Percentiles rank a stretch among this genome's conserved stretches.
These are phyloP conservation scores for Dreissena rostriformis DNA, from an alignment of 1,140 invertebrate genomes.

Conservation along the genomic window DNA sequence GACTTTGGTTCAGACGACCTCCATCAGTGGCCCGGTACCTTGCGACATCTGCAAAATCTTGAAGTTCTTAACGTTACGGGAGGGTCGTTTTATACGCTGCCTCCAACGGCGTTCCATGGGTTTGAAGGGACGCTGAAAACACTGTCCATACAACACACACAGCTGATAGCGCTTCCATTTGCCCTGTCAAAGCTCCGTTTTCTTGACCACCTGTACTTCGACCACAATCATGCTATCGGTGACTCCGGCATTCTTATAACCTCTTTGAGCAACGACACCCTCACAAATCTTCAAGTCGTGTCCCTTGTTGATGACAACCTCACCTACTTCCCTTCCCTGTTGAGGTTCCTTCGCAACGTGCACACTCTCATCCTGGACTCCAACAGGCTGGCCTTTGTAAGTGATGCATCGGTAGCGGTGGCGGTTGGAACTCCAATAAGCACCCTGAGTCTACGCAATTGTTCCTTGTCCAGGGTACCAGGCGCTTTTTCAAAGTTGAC, in stretches of 20 bases:
- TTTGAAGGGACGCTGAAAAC: slow-evolving; percentile 42
- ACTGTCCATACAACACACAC: slow-evolving; percentile 41
- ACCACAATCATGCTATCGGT: slow-evolving; percentile 52
- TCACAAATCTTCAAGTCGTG: slow-evolving; percentile 25
- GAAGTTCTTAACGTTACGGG: slow-evolving; percentile 22
- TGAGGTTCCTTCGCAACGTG: slow-evolving; percentile 25
- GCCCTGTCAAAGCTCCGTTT: slow-evolving; percentile 35
- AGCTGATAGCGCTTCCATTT: slow-evolving; percentile 43
- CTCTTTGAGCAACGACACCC: slow-evolving; percentile 2
- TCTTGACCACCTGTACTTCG: slow-evolving; percentile 34
- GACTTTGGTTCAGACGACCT: slow-evolving; percentile 15
- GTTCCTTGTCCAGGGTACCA: slow-evolving; percentile 41
- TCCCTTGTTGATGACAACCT: slow-evolving; percentile 41
- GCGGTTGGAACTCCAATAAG: slow-evolving; percentile 14
- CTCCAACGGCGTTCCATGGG: slow-evolving; percentile 42
- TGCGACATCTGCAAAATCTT: slow-evolving; percentile 39
- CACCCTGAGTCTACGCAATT: slow-evolving; percentile 39
- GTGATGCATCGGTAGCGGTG: slow-evolving; percentile 35
- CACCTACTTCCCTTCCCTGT: slow-evolving; percentile 38
- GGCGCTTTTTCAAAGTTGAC: slow-evolving; percentile 45
- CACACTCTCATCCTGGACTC: slow-evolving; percentile 23
- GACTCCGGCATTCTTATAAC: slow-evolving; percentile 48
- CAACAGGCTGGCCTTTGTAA: slow-evolving; percentile 41
- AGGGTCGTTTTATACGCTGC: slow-evolving; percentile 42
- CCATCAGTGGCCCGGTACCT: slow-evolving; percentile 18